These are phyloP conservation scores for Cephus spinipes DNA, from an alignment of 2,888 invertebrate genomes.

Conservation along the genomic window DNA sequence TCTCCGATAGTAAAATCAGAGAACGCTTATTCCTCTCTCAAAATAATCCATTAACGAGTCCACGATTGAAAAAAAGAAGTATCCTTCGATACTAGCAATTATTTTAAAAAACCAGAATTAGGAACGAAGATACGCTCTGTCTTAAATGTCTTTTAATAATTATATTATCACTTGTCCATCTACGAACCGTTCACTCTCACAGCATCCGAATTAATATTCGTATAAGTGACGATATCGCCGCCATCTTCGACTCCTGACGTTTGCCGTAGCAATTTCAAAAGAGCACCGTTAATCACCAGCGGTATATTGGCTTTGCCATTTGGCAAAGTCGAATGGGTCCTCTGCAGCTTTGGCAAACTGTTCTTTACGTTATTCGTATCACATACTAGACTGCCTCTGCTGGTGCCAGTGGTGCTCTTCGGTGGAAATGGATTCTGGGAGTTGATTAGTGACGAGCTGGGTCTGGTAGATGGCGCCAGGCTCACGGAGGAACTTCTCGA, in stretches of 20 bases:
- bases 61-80: neutral
- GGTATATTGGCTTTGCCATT: conserved; percentile 60
- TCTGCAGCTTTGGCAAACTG: conserved; percentile 46
- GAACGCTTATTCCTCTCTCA: neutral
- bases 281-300: conserved; percentile 57
- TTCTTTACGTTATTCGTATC: conserved; percentile 34
- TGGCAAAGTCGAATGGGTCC: conserved; percentile 50
- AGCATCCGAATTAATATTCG: conserved; percentile 55
- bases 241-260: conserved; percentile 51
- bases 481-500: conserved; percentile 48
- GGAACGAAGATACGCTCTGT: neutral
- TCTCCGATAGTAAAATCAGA: neutral
- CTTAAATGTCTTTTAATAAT: neutral
- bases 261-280: conserved; percentile 58
- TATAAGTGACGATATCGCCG: conserved; percentile 52
- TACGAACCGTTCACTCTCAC: conserved; percentile 53
- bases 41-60: neutral
- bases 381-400: conserved; percentile 32
- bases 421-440: conserved; percentile 47
- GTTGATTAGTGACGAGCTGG: conserved; percentile 55
- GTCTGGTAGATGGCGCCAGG: conserved; percentile 49
- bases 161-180: conserved; percentile 1
- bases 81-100: neutral
- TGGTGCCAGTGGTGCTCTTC: conserved; percentile 32
- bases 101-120: neutral